Percentiles rank a stretch among this genome's conserved stretches.
Evolutionary conservation across 92 coral and sea anemone species (phyloP).

Genomic region (Epizoanthus illoricatus): DNA sequence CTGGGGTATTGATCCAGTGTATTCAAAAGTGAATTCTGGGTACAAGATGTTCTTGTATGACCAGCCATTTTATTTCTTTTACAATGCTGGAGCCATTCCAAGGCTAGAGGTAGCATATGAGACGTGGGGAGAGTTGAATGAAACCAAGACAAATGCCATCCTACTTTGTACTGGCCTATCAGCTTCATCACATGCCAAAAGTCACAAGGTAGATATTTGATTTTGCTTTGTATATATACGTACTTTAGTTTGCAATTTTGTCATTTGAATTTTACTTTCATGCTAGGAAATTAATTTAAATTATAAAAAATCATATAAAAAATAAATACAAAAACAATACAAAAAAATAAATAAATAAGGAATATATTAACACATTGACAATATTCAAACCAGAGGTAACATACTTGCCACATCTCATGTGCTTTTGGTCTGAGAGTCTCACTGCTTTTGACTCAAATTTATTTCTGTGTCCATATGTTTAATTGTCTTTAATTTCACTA

Average conservation of each 20-base stretch:
- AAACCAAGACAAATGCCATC: slow-evolving; percentile 76
- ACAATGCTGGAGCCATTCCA: slow-evolving; percentile 83
- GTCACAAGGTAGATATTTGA: slow-evolving; percentile 68
- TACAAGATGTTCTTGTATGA: slow-evolving; percentile 70
- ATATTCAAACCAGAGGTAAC: too few relatives aligned
- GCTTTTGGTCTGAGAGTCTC: too few relatives aligned
- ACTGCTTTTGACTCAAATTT: too few relatives aligned
- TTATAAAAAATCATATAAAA: too few relatives aligned
- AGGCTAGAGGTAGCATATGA: slow-evolving; percentile 83
- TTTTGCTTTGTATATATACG: too few relatives aligned
- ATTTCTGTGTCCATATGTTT: too few relatives aligned
- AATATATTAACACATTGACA: too few relatives aligned
- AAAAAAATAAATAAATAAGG: not conserved
- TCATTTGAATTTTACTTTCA: too few relatives aligned
- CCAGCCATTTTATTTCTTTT: slow-evolving; percentile 76
- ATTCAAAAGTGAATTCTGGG: slow-evolving; percentile 85
- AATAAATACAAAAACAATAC: not conserved
- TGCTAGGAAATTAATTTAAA: too few relatives aligned
- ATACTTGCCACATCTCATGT: too few relatives aligned
- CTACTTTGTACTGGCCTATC: slow-evolving; percentile 89
- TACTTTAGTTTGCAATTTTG: too few relatives aligned
- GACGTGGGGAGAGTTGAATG: slow-evolving; percentile 93
- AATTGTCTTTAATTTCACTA: too few relatives aligned
- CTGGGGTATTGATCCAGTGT: slow-evolving; percentile 87
- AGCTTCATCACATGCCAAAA: slow-evolving; percentile 93